phyloP scores from a whole-genome alignment of 1,140 invertebrate species.

The Drosophila baimaii region DNA sequence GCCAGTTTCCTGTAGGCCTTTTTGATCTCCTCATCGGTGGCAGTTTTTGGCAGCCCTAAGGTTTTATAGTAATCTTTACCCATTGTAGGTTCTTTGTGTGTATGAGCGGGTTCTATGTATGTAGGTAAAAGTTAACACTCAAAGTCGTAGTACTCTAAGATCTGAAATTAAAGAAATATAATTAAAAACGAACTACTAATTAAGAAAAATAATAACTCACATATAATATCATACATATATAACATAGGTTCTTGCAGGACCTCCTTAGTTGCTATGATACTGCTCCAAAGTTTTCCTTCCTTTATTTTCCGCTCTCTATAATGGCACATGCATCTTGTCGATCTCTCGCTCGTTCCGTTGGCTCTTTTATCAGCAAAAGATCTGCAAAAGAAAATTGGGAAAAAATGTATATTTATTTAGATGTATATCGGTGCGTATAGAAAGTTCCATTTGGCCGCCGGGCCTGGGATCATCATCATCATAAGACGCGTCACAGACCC shows the following conservation, averaged over 20 bases:
- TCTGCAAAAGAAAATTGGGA: constrained; percentile 22
- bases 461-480: constrained; percentile 50
- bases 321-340: constrained; percentile 78
- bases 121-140: constrained; percentile 25
- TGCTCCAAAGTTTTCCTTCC: constrained; percentile 50
- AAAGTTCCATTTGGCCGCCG: constrained; percentile 45
- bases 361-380: constrained; percentile 51
- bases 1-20: constrained; percentile 99
- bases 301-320: constrained; percentile 52
- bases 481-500: constrained; percentile 66
- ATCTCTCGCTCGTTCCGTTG: constrained; percentile 42
- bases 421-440: constrained; percentile 33
- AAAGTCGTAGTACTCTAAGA: constrained; percentile 46
- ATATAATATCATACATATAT: constrained; percentile 64
- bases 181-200: background rate
- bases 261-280: constrained; percentile 74
- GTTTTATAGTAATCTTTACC: constrained; percentile 99
- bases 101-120: constrained; percentile 35
- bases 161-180: constrained; percentile 20
- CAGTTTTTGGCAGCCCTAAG: constrained; percentile 93
- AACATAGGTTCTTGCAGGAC: constrained; percentile 35
- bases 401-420: constrained; percentile 29
- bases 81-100: constrained; percentile 87
- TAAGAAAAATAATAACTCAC: background rate
- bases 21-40: constrained; percentile 98